Base-by-base conservation (phyloP, 2,113 vertebrate genomes). In the Cottus gobio region DNA sequence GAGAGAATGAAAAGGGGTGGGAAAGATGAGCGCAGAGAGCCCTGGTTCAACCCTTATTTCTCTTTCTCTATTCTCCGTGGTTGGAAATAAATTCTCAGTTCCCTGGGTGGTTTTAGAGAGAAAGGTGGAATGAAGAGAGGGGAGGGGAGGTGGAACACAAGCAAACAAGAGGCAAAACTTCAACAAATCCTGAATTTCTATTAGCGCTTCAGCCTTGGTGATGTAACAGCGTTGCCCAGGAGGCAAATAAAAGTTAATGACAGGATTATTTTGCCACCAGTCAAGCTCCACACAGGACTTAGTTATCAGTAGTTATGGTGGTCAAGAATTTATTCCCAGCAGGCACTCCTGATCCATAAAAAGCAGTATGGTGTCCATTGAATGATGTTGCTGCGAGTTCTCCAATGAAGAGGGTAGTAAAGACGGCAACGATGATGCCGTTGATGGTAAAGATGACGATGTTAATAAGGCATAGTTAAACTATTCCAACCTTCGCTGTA, bases 1-100 rank as follows among this genome's bases (percentile, higher is more conserved):
- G 89, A 78, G 87, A 87, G 87, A 91, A 91, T 88, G 82, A 84
- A 91, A 90, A 88, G 70, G 89, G 90, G 88, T 90, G 91, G 88
- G 89, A 92, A 92, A 88, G 92, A 91, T 87, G 92, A 91, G 90
- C 82, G 70, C 80, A 85, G 88, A 50, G 87, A 91, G 86, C 85
- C 75, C 71, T 1, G 62, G 82, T 88, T 91, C 87, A 89, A 83
- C 84, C 85, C 82, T 85, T 79, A 81, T 85, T 88, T 84, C 89
- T 88, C 68, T 46, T 71, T 75, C 62, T 83, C 88, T 90, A 87
- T 91, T 90, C 89, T 88, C 72, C 5, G 5, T 2, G 80, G 77
- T 82, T 73, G 74, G 77, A 84, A 79, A 87, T 85, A 85, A 90
- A 88, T 92, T 87, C 86, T 85, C 76, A 78, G 86, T 92, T 92